phyloP scores from a whole-genome alignment of 2,113 vertebrate genomes.

The Hippoglossus stenolepis region DNA sequence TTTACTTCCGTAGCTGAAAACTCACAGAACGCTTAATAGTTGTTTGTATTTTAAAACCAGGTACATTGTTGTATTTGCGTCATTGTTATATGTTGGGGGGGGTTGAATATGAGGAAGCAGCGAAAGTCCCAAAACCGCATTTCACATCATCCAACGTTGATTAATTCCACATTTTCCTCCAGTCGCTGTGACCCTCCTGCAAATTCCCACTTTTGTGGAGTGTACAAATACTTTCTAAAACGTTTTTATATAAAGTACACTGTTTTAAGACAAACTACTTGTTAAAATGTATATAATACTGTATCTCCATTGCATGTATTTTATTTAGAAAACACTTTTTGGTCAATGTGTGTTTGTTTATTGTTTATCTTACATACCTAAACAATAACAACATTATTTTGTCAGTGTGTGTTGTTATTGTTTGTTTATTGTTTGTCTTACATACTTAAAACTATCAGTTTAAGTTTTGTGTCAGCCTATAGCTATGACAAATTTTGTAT shows the following conservation, averaged over 20 bases:
- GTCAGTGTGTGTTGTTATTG: too few relatives aligned
- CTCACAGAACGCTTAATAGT: too few relatives aligned
- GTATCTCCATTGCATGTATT: neutral
- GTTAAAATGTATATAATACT: neutral
- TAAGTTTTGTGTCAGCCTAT: neutral
- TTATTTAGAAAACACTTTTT: too few relatives aligned
- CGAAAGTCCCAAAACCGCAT: conserved; percentile 20
- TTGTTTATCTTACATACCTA: too few relatives aligned
- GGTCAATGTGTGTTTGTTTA: too few relatives aligned
- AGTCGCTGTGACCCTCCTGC: neutral
- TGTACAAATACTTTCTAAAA: too few relatives aligned
- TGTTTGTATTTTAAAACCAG: neutral
- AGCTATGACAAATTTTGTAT: neutral
- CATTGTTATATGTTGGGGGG: too few relatives aligned
- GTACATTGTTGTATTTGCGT: neutral
- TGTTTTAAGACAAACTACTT: neutral
- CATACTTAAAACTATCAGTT: neutral
- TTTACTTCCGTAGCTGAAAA: accelerated
- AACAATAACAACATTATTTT: too few relatives aligned
- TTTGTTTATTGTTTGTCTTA: neutral
- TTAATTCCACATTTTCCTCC: neutral
- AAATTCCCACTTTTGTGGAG: neutral
- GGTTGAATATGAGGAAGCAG: accelerated
- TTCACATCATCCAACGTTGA: conserved; percentile 22
- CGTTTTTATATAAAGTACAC: too few relatives aligned